Percentiles rank a stretch among this genome's conserved stretches.
phyloP scores from a whole-genome alignment of 2,113 vertebrate genomes.

The Collichthys lucidus region DNA sequence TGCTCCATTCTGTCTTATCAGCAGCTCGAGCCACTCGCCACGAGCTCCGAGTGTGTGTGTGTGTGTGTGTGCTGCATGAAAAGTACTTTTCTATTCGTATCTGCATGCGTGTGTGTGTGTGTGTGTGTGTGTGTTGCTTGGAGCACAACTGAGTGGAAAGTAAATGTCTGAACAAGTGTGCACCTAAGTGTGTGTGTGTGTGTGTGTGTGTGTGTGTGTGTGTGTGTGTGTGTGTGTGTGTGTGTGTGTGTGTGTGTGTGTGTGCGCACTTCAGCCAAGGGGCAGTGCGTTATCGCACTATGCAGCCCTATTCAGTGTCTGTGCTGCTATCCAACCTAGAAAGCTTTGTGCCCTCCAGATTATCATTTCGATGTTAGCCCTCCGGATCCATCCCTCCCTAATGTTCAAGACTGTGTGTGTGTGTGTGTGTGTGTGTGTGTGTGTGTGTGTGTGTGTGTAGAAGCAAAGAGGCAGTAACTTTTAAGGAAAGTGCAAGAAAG shows the following conservation, averaged over 20 bases:
- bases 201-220: conserved; percentile 36
- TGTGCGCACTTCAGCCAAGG: conserved; percentile 65
- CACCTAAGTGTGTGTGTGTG: neutral
- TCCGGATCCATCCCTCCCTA: conserved; percentile 35
- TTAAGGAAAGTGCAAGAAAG: conserved; percentile 33
- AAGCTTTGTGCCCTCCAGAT: conserved; percentile 68
- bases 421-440: conserved; percentile 23
- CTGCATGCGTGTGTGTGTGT: conserved; percentile 8
- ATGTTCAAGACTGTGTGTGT: conserved; percentile 35
- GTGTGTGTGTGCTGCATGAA: conserved; percentile 1
- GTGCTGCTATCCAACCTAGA: conserved; percentile 61
- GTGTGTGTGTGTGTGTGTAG: conserved; percentile 20
- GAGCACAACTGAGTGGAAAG: conserved; percentile 18
- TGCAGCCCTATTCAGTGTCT: conserved; percentile 71
- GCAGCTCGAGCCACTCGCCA: conserved; percentile 69
- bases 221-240: neutral
- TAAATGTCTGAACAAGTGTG: conserved; percentile 17
- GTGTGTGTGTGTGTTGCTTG: conserved; percentile 5
- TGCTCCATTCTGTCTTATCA: conserved; percentile 78
- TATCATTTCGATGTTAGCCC: conserved; percentile 65
- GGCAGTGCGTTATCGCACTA: conserved; percentile 74
- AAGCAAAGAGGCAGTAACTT: conserved; percentile 34
- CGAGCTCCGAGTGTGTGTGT: conserved; percentile 45
- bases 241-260: conserved; percentile 36
- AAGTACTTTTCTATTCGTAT: conserved; percentile 36